These are phyloP conservation scores for Xylota sylvarum DNA, from an alignment of 2,888 invertebrate genomes.

Conservation along the genomic window DNA sequence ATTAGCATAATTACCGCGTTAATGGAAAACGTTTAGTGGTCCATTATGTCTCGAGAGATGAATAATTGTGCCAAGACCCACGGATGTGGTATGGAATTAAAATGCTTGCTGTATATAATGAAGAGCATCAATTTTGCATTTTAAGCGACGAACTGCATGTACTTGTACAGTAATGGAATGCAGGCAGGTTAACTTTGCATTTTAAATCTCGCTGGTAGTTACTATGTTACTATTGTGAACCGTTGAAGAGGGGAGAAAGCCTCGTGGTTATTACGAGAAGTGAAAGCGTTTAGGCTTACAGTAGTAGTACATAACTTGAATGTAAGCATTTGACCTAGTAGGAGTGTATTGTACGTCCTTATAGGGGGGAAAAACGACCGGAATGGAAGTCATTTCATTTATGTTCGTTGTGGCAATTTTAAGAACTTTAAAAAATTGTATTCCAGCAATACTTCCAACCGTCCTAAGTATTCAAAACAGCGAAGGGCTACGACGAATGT, in stretches of 20 bases:
- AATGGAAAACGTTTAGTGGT: slow-evolving; percentile 77
- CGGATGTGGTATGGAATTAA: slow-evolving; percentile 62
- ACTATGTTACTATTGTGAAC: neutral
- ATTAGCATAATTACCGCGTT: slow-evolving; percentile 76
- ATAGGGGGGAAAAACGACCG: too few relatives aligned
- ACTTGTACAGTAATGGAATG: slow-evolving; percentile 27
- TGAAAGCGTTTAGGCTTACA: neutral
- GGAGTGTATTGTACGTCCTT: neutral
- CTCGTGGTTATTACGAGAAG: neutral
- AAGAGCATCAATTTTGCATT: slow-evolving; percentile 68
- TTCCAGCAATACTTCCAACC: too few relatives aligned
- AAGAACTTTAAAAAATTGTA: too few relatives aligned
- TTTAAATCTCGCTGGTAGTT: neutral
- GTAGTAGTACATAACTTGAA: neutral
- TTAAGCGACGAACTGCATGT: slow-evolving; percentile 18
- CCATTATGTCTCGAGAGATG: slow-evolving; percentile 73
- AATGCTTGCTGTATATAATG: slow-evolving; percentile 55
- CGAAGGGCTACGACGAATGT: too few relatives aligned
- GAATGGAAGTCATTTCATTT: too few relatives aligned
- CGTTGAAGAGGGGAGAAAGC: neutral
- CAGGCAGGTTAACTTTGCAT: slow-evolving; percentile 6
- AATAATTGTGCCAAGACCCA: slow-evolving; percentile 66
- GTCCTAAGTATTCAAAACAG: too few relatives aligned
- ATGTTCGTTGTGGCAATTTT: too few relatives aligned
- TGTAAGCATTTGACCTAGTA: neutral